Base-by-base conservation (phyloP, 2,113 vertebrate genomes). In the Otocyon megalotis region DNA sequence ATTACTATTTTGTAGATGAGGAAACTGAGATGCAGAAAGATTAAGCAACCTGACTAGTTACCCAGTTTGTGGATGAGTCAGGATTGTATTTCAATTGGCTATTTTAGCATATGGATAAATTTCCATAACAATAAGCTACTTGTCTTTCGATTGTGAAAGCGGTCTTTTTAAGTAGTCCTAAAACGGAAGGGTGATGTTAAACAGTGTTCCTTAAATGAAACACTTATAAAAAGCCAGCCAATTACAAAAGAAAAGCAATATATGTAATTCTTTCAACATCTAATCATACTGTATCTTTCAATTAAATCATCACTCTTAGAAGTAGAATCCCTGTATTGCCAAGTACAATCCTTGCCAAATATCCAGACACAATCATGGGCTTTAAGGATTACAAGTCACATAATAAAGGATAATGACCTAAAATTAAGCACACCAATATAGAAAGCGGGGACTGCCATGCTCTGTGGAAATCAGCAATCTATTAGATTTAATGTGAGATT, bases 401-500 rank as follows among this genome's bases (percentile, higher is more conserved):
- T 98, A 98, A 98, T 98, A 97, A 98, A 98, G 94, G 98, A 98
- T 98, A 98, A 98, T 97, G 98, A 98, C 98, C 94, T 97, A 97
- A 98, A 98, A 98, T 98, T 98, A 98, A 98, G 98, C 82, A 83
- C 97, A 98, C 86, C 90, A 63, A 85, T 97, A 89, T 80, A 96
- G 97, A 97, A 97, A 91, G 87, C 95, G 54, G 72, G 67, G 93
- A 90, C 96, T 93, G 87, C 95, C 97, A 97, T 77, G 96, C 97
- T 98, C 97, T n/a, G 53, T 98, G 30, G 81, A 97, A 98, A 62
- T 97, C 98, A 98, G 97, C 95, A 97, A 98, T 97, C 97, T 98
- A 86, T 98, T 98, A 98, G 97, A 97, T 98, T 98, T 98, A 98
- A 98, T 98, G 97, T 97, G 98, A 98, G 98, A 99, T 98, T 98